A percentile compares a stretch with the other conserved stretches of the same genome.
These are phyloP conservation scores for Gallinago jamesoni DNA, from an alignment of 2,113 vertebrate species.

Conservation along the genomic window DNA sequence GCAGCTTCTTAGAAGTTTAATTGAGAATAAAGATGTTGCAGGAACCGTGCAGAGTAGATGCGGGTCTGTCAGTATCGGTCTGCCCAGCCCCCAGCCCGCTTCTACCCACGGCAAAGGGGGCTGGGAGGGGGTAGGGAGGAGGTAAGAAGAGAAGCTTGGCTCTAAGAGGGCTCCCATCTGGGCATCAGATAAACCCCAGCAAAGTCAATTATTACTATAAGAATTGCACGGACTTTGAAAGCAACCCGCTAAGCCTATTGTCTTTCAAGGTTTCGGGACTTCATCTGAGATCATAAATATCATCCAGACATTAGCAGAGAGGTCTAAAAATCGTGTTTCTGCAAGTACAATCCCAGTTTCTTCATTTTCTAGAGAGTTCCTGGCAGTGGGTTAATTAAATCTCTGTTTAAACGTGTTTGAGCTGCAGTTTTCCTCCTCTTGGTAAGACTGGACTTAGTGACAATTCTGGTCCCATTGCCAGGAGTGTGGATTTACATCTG, in stretches of 20 bases:
- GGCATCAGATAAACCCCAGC: not conserved
- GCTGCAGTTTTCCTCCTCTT: not conserved
- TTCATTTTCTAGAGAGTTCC: not conserved
- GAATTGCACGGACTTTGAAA: not conserved
- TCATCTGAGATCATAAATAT: not conserved
- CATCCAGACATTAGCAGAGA: not conserved
- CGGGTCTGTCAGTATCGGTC: not conserved
- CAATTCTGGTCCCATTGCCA: not conserved
- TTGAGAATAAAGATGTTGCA: not conserved
- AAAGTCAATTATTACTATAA: not conserved
- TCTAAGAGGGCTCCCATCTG: rapidly evolving
- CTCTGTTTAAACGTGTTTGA: not conserved
- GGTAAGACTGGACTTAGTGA: not conserved
- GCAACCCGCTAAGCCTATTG: not conserved
- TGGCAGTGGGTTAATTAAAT: not conserved
- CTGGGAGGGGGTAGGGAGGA: rapidly evolving
- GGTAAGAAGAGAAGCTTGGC: not conserved
- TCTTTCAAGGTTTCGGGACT: not conserved
- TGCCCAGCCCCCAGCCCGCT: not conserved
- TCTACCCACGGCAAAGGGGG: not conserved
- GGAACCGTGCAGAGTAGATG: rapidly evolving
- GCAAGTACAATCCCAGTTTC: not conserved
- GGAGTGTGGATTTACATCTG: not conserved
- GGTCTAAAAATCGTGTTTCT: not conserved
- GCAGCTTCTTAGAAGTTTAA: rapidly evolving